Evolutionary conservation across 1,140 invertebrate species (phyloP).

Genomic region (Scaptodrosophila lebanonensis): DNA sequence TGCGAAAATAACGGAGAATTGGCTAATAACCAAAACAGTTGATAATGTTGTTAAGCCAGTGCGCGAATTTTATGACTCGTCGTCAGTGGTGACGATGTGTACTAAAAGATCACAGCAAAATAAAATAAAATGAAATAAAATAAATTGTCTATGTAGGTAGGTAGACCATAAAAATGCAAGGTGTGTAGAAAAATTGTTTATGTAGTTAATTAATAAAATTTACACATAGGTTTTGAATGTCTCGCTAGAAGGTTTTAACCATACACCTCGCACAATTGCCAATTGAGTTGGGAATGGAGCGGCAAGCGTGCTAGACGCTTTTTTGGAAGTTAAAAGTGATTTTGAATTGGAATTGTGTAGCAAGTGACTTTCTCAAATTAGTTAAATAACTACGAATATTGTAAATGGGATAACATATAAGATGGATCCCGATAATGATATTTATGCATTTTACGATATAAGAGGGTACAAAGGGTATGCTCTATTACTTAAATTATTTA

Average conservation of each 20-base stretch:
- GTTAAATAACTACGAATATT: too few species aligned
- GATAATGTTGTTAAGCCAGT: slow-evolving; percentile 40
- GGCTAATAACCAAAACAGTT: slow-evolving; percentile 10
- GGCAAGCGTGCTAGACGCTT: slow-evolving; percentile 50
- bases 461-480: slow-evolving; percentile 48
- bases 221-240: slow-evolving; percentile 71
- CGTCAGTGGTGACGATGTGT: slow-evolving; percentile 38
- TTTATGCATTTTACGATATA: slow-evolving; percentile 65
- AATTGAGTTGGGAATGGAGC: slow-evolving; percentile 63
- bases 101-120: slow-evolving; percentile 24
- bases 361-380: slow-evolving; percentile 18
- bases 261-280: slow-evolving; percentile 25
- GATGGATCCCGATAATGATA: slow-evolving; percentile 68
- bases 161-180: slow-evolving; percentile 62
- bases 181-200: slow-evolving; percentile 64
- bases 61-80: slow-evolving; percentile 54
- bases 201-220: slow-evolving; percentile 74
- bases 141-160: slow-evolving; percentile 49
- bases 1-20: slow-evolving; percentile 4
- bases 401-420: slow-evolving; percentile 27
- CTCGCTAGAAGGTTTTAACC: slow-evolving; percentile 63
- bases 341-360: slow-evolving; percentile 8
- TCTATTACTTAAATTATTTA: neutral
- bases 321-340: slow-evolving; percentile 19
- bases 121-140: slow-evolving; percentile 61